Conservation (phyloP, 2,888 invertebrate species). For the Plebejus melissa region DNA sequence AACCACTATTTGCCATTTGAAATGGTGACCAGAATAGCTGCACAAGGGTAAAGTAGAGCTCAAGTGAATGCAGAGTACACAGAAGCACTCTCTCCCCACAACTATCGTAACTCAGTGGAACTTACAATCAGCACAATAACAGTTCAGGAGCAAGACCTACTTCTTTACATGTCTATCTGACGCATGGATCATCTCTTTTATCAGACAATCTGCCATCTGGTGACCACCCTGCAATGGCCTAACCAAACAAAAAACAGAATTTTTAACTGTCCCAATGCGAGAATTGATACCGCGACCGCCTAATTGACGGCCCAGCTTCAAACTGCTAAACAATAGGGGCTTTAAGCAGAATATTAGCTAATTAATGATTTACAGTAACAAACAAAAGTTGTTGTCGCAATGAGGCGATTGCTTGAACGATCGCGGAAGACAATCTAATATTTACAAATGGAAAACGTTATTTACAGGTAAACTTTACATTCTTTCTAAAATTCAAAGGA, state of each 20-base stretch:
- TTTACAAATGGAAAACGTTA: background rate
- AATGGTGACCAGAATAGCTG: too few species aligned
- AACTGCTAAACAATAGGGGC: background rate
- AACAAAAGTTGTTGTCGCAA: conserved; percentile 1
- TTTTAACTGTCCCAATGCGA: background rate
- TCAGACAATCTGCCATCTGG: too few species aligned
- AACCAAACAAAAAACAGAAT: too few species aligned
- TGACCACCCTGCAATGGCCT: too few species aligned
- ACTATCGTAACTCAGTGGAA: too few species aligned
- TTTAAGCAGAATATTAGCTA: background rate
- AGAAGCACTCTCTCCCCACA: too few species aligned
- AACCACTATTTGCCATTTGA: too few species aligned
- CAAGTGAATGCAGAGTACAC: background rate
- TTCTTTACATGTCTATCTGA: too few species aligned
- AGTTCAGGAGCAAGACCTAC: too few species aligned
- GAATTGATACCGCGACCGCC: background rate
- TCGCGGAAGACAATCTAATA: background rate
- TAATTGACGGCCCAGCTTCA: background rate
- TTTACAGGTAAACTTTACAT: conserved; percentile 23
- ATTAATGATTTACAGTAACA: background rate
- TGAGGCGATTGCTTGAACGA: background rate
- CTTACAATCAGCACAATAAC: too few species aligned
- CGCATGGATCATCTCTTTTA: too few species aligned
- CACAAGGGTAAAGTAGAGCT: background rate
- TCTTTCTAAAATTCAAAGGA: background rate